These are phyloP conservation scores for Anomalospiza imberbis DNA, from an alignment of 2,797 vertebrate genomes.

Conservation along the genomic window DNA sequence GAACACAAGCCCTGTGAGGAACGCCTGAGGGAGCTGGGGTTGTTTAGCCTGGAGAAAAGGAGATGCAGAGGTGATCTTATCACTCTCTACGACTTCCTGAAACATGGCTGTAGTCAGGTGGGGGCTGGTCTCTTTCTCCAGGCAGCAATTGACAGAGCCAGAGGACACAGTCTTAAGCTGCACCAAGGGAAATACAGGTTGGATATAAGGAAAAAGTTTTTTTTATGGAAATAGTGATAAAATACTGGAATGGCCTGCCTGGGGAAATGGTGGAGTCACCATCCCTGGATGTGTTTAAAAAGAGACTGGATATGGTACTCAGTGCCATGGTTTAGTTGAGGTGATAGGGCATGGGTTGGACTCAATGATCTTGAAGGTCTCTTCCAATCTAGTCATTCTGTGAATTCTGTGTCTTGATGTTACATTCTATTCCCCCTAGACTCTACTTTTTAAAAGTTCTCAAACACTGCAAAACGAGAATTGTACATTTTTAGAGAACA, in stretches of 20 bases:
- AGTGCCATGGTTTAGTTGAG: neutral
- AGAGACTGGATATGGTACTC: neutral
- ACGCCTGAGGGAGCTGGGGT: fast-evolving
- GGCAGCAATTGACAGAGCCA: fast-evolving
- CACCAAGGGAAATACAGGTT: neutral
- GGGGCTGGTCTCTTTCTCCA: neutral
- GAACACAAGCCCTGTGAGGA: neutral
- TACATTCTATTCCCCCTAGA: neutral
- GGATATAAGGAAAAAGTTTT: neutral
- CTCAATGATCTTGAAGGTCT: neutral
- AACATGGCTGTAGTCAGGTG: fast-evolving
- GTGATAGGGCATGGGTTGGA: neutral
- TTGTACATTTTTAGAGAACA: neutral
- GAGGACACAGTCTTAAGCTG: neutral
- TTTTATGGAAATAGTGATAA: neutral
- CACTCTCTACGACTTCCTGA: neutral
- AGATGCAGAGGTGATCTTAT: neutral
- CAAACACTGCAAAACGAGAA: neutral
- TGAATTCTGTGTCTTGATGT: neutral
- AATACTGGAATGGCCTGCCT: neutral
- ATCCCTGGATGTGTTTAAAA: too few species aligned
- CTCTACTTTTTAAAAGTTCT: conserved; percentile 1
- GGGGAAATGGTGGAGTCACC: too few species aligned
- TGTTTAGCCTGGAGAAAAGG: neutral
- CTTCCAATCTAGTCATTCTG: neutral